A percentile compares a stretch with the other conserved stretches of the same genome.
Conservation (phyloP, 2,797 vertebrate species). For the Chelmon rostratus region DNA sequence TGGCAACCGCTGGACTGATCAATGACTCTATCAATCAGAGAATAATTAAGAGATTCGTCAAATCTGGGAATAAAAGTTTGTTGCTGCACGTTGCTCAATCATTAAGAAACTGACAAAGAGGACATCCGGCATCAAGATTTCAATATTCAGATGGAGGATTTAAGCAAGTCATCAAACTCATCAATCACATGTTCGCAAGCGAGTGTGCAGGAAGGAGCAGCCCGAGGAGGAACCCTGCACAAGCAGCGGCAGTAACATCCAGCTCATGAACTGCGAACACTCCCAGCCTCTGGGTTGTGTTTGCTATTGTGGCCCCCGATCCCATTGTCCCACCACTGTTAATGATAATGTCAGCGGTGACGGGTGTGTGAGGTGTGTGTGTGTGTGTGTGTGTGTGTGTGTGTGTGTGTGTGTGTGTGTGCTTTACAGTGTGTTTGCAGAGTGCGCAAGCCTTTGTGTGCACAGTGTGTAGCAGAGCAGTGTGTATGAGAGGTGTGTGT, state of each 20-base stretch:
- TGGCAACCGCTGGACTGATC: slow-evolving; percentile 6
- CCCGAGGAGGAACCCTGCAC: slow-evolving; percentile 30
- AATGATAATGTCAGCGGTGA: slow-evolving; percentile 78
- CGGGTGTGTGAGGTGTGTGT: slow-evolving; percentile 45
- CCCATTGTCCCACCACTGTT: slow-evolving; percentile 73
- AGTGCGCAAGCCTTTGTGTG: slow-evolving; percentile 32
- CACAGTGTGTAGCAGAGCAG: slow-evolving; percentile 22
- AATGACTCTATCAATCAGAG: slow-evolving; percentile 20
- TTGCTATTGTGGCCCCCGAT: slow-evolving; percentile 69
- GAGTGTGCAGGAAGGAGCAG: slow-evolving; percentile 11
- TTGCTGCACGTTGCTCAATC: not conserved
- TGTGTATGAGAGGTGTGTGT: slow-evolving; percentile 17
- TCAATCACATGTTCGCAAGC: slow-evolving; percentile 29
- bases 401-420: slow-evolving; percentile 32
- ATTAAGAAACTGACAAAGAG: not conserved
- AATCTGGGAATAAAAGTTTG: slow-evolving; percentile 8
- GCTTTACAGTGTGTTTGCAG: slow-evolving; percentile 41
- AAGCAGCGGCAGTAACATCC: slow-evolving; percentile 26
- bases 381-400: slow-evolving; percentile 32
- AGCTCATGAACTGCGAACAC: slow-evolving; percentile 66
- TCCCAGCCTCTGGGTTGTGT: slow-evolving; percentile 56
- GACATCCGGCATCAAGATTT: slow-evolving; percentile 15
- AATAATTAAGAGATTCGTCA: slow-evolving; percentile 49
- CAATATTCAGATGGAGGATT: slow-evolving; percentile 35
- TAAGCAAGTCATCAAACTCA: slow-evolving; percentile 45